Evolutionary conservation across 1,140 invertebrate species (phyloP), one percentile per base, ranked within the genome.

Genomic region (Aethina tumida): DNA sequence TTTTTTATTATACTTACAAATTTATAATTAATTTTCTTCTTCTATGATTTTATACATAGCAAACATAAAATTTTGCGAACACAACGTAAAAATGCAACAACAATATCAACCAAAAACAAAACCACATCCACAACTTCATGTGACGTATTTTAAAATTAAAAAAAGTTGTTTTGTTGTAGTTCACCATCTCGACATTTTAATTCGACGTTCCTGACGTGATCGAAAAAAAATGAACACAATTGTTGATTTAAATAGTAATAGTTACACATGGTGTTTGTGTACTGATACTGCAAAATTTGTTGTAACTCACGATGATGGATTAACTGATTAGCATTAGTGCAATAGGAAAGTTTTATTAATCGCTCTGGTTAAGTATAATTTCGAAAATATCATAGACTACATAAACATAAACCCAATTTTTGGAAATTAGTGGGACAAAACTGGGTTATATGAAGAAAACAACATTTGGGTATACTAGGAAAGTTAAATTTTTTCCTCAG

Each of bases 191-290:
- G 29, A n/a, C 26, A 37, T 19, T 46, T 29, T 13, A 47, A 41
- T 15, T 39, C 17, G 10, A 48, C 39, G 16, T 49, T 58, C n/a
- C 36, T 26, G 10, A 49, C 22, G 27, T 65, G 62, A 45, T 73
- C 70, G n/a, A 52, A 49, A 25, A 62, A 58, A 16, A 73, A 53
- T 2, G 70, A 70, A n/a, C n/a, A n/a, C n/a, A n/a, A n/a, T n/a
- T n/a, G n/a, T n/a, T n/a, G n/a, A n/a, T n/a, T n/a, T n/a, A n/a
- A n/a, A n/a, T n/a, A n/a, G n/a, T n/a, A n/a, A n/a, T n/a, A n/a
- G n/a, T n/a, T n/a, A n/a, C n/a, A n/a, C n/a, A n/a, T n/a, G n/a
- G n/a, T n/a, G n/a, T n/a, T n/a, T n/a, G n/a, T n/a, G n/a, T n/a
- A n/a, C n/a, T n/a, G n/a, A n/a, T n/a, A n/a, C n/a, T n/a, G n/a